Base-by-base conservation (phyloP, 2,797 vertebrate genomes). In the Clarias fuscus region DNA sequence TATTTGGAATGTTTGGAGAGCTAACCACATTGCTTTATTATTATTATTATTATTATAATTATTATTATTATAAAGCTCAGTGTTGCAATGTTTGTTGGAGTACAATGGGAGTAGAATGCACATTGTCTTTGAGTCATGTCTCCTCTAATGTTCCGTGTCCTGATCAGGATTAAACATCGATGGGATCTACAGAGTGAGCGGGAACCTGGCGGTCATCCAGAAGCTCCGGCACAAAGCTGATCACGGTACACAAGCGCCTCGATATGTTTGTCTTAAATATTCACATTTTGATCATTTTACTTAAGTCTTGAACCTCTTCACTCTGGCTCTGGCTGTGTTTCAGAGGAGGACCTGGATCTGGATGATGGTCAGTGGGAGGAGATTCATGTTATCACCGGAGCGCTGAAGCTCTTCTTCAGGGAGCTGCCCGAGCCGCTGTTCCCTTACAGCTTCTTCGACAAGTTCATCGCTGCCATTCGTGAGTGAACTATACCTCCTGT, bases 181-280 rank as follows among this genome's bases (percentile, higher is more conserved):
- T 0, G 97, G 98, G n/a, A 94, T 99, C 80, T 99, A 99, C 93
- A 94, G 98, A 86, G 96, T 98, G 86, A 98, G 96, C 0, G 98
- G 98, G 27, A 99, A 99, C 93, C 91, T 99, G 90, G 97, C 98
- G 14, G 96, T 97, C 85, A 97, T 98, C 91, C 97, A 99, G 94
- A 98, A 93, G 64, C 94, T 99, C 61, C 95, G 98, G 86, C 95
- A 97, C 91, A 97, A 95, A 90, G 97, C 96, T 40, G 97, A 99
- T 90, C 98, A 97, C 0, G 97, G 98, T 99, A 91, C 92, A 18
- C 2, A 1, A 24, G 22, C 37, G 15, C n/a, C 27, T 43, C 0
- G 30, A 43, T 43, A 13, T 20, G 13, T 62, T 15, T 20, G 70
- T 43, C 61, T 40, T 0, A n/a, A 68, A 22, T 30, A 33, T 27